A percentile compares a stretch with the other conserved stretches of the same genome.
Evolutionary conservation across 2,113 vertebrate genomes (phyloP).

Genomic region (Paracanthobrama guichenoti): DNA sequence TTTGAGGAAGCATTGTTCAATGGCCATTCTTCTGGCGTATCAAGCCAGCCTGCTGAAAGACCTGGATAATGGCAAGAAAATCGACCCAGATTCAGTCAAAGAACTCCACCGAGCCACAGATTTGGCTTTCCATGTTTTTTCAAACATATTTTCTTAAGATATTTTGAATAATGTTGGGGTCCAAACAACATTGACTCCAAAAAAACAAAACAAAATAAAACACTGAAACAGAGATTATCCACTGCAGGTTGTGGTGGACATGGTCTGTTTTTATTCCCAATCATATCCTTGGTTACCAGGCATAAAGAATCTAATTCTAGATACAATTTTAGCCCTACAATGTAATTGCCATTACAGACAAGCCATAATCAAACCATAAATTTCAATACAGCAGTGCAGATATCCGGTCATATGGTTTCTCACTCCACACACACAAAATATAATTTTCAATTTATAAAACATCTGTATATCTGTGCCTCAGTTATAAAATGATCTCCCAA

Average conservation of each 20-base stretch:
- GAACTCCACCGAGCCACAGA: too few species aligned
- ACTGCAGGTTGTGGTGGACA: background rate
- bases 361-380: conserved; percentile 11
- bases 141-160: too few species aligned
- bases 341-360: background rate
- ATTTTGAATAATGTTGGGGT: too few species aligned
- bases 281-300: background rate
- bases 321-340: background rate
- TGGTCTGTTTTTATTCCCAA: background rate
- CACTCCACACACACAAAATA: background rate
- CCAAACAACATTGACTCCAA: too few species aligned
- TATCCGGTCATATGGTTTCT: background rate
- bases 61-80: too few species aligned
- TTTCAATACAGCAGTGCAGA: background rate
- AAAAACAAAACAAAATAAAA: too few species aligned
- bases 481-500: background rate
- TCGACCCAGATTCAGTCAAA: too few species aligned
- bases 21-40: too few species aligned
- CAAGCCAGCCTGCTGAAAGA: too few species aligned
- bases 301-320: conserved; percentile 7
- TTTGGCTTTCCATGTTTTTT: too few species aligned
- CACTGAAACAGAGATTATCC: background rate
- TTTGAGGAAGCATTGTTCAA: too few species aligned
- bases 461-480: background rate
- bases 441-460: background rate